Conservation (phyloP, 2,888 invertebrate species). For the Acrobasis suavella region DNA sequence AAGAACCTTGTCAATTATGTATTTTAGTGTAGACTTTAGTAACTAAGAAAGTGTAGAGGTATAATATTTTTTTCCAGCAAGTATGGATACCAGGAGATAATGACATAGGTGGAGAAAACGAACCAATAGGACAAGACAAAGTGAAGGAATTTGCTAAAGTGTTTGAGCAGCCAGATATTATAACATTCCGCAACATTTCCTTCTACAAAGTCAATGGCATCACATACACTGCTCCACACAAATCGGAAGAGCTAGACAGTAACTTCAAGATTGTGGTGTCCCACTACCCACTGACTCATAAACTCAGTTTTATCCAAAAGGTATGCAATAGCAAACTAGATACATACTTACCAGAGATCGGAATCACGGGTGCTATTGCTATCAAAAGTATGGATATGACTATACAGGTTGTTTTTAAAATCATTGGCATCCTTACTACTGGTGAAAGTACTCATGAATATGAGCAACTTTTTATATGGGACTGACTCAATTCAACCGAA, state of each 20-base stretch:
- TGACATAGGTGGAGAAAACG: slow-evolving; percentile 97
- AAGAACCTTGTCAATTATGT: too few species aligned
- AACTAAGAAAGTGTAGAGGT: too few species aligned
- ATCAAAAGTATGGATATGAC: too few species aligned
- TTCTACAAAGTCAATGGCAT: slow-evolving; percentile 90
- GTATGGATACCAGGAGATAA: slow-evolving; percentile 97
- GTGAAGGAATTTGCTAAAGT: slow-evolving; percentile 87
- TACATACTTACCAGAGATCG: too few species aligned
- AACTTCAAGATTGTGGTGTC: slow-evolving; percentile 86
- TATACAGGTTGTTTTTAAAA: too few species aligned
- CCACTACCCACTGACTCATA: slow-evolving; percentile 85
- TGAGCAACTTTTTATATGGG: too few species aligned
- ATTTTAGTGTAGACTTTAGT: too few species aligned
- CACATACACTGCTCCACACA: slow-evolving; percentile 83
- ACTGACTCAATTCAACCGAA: too few species aligned
- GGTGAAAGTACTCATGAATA: too few species aligned
- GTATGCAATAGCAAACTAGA: slow-evolving; percentile 41
- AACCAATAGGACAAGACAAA: slow-evolving; percentile 86
- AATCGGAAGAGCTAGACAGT: slow-evolving; percentile 54
- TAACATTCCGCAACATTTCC: slow-evolving; percentile 83
- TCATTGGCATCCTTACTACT: too few species aligned
- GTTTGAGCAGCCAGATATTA: slow-evolving; percentile 87
- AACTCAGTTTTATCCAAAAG: slow-evolving; percentile 63
- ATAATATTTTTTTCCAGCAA: slow-evolving; percentile 77
- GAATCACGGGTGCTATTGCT: too few species aligned